Base-by-base conservation (phyloP, 2,888 invertebrate genomes). In the Camptogramma bilineatum region DNA sequence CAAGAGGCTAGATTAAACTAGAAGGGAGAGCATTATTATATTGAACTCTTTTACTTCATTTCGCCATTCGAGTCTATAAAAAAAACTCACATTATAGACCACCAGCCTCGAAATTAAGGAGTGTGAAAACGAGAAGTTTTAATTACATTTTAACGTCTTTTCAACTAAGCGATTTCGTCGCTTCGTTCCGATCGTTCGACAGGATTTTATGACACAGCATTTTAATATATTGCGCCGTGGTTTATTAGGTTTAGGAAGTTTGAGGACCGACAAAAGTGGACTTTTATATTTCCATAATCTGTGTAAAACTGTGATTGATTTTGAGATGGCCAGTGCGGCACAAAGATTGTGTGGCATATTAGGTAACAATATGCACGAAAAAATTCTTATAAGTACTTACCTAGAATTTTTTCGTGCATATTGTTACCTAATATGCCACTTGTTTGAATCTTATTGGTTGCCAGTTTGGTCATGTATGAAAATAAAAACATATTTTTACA, bases 71-170 rank as follows among this genome's bases (percentile, higher is more conserved):
- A 46, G 46, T 44, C 60, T 55, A 50, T 47, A 56, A 58, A 54
- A 47, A 55, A 57, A 57, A 57, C 51, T 63, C 73, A 71, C 19
- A 70, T 77, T 77, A 79, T 74, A 78, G 77, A 77, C 74, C 77
- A 73, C 73, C 73, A 70, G 61, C 66, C 71, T 71, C 63, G 63
- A 71, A 70, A 73, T 69, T 71, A 70, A 73, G 69, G 70, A 68
- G 73, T 67, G 70, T 73, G 72, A 72, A 73, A 62, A 68, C 64
- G 66, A 66, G 52, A 51, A 39, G 42, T 72, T 70, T 77, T 80
- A 78, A 85, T 77, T 76, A 77, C 75, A 75, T 79, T 83, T 84
- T 78, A 78, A 79, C 74, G 79, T 74, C 77, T 73, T 73, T 77
- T 74, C 73, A 75, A 76, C 76, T 76, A 77, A 79, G 78, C 77